These are phyloP conservation scores for chimpanzee (Pan troglodytes) DNA, from an alignment of 2,113 vertebrate genomes.

Conservation along the genomic window NHGRI_mPanTro3-v2.1_pri NC_072409.2:12626001-12626500, in stretches of 20 bases:
- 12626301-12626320: conserved; percentile 1
- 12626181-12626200: not conserved
- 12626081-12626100: not conserved
- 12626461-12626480: not conserved
- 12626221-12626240: not conserved
- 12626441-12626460: not conserved
- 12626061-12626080: not conserved
- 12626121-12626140: not conserved
- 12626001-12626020: not conserved
- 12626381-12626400: not conserved
- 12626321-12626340: conserved; percentile 23
- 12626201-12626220: not conserved
- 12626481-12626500: conserved; percentile 24
- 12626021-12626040: conserved; percentile 56
- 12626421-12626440: not conserved
- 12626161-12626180: conserved; percentile 4
- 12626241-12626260: conserved; percentile 22
- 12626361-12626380: conserved; percentile 2
- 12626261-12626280: conserved; percentile 27
- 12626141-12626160: not conserved
- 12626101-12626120: conserved; percentile 35
- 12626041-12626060: not conserved
- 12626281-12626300: not conserved
- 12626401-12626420: not conserved
- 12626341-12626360: conserved; percentile 5